A percentile compares a stretch with the other conserved stretches of the same genome.
Conservation (phyloP, 2,113 vertebrate genomes). For the Triplophysa tibetana region DNA sequence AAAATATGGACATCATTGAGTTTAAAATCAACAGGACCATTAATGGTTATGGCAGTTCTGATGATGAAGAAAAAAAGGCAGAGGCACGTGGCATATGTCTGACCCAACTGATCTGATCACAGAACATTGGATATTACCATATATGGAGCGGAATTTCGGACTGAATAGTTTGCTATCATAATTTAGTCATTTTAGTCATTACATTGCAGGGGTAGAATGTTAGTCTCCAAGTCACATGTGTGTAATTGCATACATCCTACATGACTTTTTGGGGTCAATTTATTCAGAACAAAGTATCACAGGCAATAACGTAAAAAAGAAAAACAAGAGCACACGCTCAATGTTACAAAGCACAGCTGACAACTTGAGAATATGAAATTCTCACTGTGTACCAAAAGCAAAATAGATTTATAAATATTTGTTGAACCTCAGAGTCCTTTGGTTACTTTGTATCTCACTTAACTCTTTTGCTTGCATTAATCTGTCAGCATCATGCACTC, state of each 20-base stretch:
- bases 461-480: not conserved
- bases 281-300: not conserved
- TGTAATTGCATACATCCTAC: no score
- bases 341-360: not conserved
- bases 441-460: no score
- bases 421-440: no score
- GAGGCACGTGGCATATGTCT: constrained; percentile 33
- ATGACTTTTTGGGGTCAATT: not conserved
- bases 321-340: not conserved
- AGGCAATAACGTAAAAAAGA: not conserved
- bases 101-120: constrained; percentile 20
- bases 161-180: constrained; percentile 28
- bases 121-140: constrained; percentile 35
- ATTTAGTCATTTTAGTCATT: constrained; percentile 17
- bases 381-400: no score
- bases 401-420: not conserved
- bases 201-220: not conserved
- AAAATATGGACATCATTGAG: not conserved
- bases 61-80: constrained; percentile 15
- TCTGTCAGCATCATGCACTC: not conserved
- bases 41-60: not conserved
- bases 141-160: constrained; percentile 50
- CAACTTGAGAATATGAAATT: no score
- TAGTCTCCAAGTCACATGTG: not conserved
- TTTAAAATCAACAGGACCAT: constrained; percentile 1